Percentiles rank a stretch among this genome's conserved stretches.
Evolutionary conservation across 2,797 vertebrate genomes (phyloP).

Genomic region (Myripristis murdjan): DNA sequence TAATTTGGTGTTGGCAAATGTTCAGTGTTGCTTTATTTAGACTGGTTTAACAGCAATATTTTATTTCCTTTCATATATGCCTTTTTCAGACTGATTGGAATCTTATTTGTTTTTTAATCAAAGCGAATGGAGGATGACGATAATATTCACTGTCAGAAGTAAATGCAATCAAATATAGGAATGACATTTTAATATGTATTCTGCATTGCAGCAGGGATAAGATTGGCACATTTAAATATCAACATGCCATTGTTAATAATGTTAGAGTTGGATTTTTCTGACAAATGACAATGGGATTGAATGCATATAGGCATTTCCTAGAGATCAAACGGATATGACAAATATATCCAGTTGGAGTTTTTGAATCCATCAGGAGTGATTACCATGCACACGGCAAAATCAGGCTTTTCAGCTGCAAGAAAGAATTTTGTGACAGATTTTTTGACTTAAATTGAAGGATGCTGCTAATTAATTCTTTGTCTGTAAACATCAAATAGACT

Average conservation of each 20-base stretch:
- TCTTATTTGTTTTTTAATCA: conserved; percentile 83
- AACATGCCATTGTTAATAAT: conserved; percentile 80
- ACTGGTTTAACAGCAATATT: conserved; percentile 38
- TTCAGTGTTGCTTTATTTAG: conserved; percentile 24
- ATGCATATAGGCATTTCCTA: conserved; percentile 74
- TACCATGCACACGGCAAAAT: conserved; percentile 51
- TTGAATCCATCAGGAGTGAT: conserved; percentile 63
- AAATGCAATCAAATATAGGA: conserved; percentile 81
- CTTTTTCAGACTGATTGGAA: conserved; percentile 75
- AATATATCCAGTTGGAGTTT: conserved; percentile 73
- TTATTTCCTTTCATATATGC: conserved; percentile 74
- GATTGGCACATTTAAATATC: conserved; percentile 89
- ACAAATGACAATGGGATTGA: conserved; percentile 82
- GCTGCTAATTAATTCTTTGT: conserved; percentile 49
- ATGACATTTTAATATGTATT: conserved; percentile 88
- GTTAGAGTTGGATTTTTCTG: conserved; percentile 76
- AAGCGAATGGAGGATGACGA: conserved; percentile 80
- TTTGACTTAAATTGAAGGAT: conserved; percentile 44
- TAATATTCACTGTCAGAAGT: conserved; percentile 82
- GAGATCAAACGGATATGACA: conserved; percentile 81
- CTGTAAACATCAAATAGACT: conserved; percentile 42
- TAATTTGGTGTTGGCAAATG: too few relatives aligned
- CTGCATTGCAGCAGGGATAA: conserved; percentile 64
- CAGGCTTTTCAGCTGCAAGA: conserved; percentile 43
- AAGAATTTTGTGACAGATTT: conserved; percentile 58